Conservation (phyloP, 2,113 vertebrate genomes). For the Reinhardtius hippoglossoides region DNA sequence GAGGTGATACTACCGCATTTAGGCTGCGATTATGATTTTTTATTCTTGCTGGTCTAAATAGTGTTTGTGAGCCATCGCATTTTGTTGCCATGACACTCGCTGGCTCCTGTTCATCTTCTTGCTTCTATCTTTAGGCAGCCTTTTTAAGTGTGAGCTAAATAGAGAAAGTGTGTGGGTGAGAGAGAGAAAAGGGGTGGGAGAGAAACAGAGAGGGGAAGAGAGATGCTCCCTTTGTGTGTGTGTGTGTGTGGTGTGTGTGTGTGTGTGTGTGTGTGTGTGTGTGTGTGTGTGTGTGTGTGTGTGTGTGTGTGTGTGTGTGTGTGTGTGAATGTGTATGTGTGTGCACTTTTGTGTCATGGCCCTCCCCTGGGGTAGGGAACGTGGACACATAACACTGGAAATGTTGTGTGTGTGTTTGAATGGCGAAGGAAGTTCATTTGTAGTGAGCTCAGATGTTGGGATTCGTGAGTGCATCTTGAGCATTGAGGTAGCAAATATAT, state of each 20-base stretch:
- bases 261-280: conserved; percentile 45
- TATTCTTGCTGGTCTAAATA: conserved; percentile 59
- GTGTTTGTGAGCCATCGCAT: conserved; percentile 72
- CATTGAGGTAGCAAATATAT: not conserved
- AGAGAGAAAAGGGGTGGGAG: conserved; percentile 69
- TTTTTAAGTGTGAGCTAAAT: conserved; percentile 82
- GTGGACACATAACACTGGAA: conserved; percentile 50
- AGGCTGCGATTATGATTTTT: conserved; percentile 55
- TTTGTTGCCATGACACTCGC: conserved; percentile 80
- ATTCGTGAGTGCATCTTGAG: conserved; percentile 14
- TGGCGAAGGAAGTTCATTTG: conserved; percentile 37
- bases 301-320: not conserved
- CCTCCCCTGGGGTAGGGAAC: conserved; percentile 59
- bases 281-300: no score
- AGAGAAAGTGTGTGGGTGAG: conserved; percentile 79
- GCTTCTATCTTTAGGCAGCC: conserved; percentile 82
- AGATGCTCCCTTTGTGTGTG: conserved; percentile 22
- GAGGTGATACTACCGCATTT: conserved; percentile 45
- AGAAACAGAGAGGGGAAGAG: conserved; percentile 56
- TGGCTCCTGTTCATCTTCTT: conserved; percentile 78
- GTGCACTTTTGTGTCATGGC: conserved; percentile 58
- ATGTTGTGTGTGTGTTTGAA: conserved; percentile 31
- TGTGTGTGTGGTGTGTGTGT: no score
- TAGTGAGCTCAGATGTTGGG: not conserved
- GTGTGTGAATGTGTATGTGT: conserved; percentile 34